Evolutionary conservation across 2,888 invertebrate genomes (phyloP).

Genomic region (Philereme vetulata): DNA sequence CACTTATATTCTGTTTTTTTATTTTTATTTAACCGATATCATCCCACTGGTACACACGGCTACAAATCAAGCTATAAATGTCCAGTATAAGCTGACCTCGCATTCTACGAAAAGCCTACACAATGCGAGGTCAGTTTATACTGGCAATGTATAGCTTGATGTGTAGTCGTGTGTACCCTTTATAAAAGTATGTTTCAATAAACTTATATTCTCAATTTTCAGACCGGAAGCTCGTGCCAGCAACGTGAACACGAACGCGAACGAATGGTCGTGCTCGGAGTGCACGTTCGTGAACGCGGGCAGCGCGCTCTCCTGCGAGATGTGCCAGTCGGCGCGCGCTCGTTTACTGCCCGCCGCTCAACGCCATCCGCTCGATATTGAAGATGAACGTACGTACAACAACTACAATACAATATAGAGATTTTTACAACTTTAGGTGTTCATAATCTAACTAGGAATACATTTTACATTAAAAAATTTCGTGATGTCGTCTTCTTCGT

Average conservation of each 20-base stretch:
- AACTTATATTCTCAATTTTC: background rate
- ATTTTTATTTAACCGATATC: background rate
- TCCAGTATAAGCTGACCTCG: too few species aligned
- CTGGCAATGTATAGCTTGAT: too few species aligned
- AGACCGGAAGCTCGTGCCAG: constrained; percentile 12
- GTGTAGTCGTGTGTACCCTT: background rate
- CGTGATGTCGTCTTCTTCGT: too few species aligned
- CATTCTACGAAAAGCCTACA: too few species aligned
- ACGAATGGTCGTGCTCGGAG: constrained; percentile 90
- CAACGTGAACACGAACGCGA: constrained; percentile 49
- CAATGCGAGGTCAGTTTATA: too few species aligned
- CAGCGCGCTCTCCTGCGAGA: constrained; percentile 85
- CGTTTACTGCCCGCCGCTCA: constrained; percentile 63
- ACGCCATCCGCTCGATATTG: constrained; percentile 58
- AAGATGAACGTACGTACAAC: constrained; percentile 57
- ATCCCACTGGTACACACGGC: background rate
- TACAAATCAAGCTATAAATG: too few species aligned
- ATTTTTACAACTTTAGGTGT: too few species aligned
- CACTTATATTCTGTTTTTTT: too few species aligned
- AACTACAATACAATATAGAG: too few species aligned
- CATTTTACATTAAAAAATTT: too few species aligned
- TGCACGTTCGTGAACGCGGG: constrained; percentile 92
- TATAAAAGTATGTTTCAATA: background rate
- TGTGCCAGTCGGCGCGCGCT: constrained; percentile 87
- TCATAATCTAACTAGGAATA: too few species aligned